Conservation (phyloP, 2,113 vertebrate species). For the Antennarius striatus region DNA sequence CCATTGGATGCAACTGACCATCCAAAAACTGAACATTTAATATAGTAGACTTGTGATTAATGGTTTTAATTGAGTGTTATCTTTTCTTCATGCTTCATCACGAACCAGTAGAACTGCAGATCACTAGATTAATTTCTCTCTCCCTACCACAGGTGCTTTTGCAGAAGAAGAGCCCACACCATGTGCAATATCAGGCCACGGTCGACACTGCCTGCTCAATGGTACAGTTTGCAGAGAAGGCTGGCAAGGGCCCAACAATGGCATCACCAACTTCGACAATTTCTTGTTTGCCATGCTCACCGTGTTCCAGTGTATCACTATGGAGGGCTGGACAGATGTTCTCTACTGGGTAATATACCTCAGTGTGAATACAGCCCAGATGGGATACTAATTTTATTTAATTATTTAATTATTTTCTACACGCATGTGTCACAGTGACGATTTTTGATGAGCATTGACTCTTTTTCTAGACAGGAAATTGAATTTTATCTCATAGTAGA, state of each 20-base stretch:
- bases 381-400: background rate
- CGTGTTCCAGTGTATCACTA: conserved; percentile 99
- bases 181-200: conserved; percentile 93
- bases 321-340: conserved; percentile 99
- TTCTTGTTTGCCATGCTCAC: conserved; percentile 99
- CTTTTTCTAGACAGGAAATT: no score
- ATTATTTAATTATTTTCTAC: background rate
- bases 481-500: no score
- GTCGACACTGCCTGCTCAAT: conserved; percentile 89
- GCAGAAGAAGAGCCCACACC: conserved; percentile 93
- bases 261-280: conserved; percentile 99
- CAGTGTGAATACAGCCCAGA: background rate
- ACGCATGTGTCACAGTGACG: background rate
- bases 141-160: conserved; percentile 80
- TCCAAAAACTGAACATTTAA: no score
- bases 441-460: background rate
- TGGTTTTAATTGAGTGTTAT: background rate
- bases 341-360: conserved; percentile 90
- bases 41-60: background rate
- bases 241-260: conserved; percentile 96
- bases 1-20: no score
- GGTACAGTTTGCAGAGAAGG: conserved; percentile 89
- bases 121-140: background rate
- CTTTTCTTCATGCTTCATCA: background rate
- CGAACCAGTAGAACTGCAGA: background rate